phyloP scores from a whole-genome alignment of 2,113 vertebrate genomes.

The Sigmodon hispidus region DNA sequence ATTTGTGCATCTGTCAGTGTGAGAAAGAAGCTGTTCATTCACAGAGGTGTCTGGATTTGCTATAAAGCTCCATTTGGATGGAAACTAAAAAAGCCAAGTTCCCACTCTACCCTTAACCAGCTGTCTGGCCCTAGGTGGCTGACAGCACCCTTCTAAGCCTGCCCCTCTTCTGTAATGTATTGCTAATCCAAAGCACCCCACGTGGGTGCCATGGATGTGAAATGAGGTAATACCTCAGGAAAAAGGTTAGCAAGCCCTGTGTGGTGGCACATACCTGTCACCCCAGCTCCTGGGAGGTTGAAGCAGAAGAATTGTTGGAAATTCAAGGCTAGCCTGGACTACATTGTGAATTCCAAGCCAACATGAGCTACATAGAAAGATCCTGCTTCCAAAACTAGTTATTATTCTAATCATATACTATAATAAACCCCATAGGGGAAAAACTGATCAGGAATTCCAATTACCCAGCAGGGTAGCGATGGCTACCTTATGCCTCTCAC shows the following conservation, averaged over 20 bases:
- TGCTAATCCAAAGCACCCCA: not conserved
- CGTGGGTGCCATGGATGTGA: not conserved
- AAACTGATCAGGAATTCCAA: not conserved
- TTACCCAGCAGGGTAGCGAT: not conserved
- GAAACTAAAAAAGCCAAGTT: fast-evolving
- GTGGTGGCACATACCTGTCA: not conserved
- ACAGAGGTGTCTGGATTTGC: not conserved
- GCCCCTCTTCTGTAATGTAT: not conserved
- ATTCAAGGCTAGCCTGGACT: not conserved
- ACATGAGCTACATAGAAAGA: not conserved
- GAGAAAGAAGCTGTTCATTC: not conserved
- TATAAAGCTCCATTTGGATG: not conserved
- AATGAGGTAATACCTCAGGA: not conserved
- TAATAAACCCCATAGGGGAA: not conserved
- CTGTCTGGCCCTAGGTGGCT: not conserved
- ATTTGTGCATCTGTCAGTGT: not conserved
- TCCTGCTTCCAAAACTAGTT: not conserved
- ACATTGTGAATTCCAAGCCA: not conserved
- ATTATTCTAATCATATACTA: not conserved
- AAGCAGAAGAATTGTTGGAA: not conserved
- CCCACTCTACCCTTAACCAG: not conserved
- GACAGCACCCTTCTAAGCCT: not conserved
- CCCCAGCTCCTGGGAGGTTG: not conserved
- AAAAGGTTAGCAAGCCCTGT: too few species aligned
- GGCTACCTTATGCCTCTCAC: not conserved